These are phyloP conservation scores for Drosophila quinaria DNA, from an alignment of 2,888 invertebrate species.

Conservation along the genomic window DNA sequence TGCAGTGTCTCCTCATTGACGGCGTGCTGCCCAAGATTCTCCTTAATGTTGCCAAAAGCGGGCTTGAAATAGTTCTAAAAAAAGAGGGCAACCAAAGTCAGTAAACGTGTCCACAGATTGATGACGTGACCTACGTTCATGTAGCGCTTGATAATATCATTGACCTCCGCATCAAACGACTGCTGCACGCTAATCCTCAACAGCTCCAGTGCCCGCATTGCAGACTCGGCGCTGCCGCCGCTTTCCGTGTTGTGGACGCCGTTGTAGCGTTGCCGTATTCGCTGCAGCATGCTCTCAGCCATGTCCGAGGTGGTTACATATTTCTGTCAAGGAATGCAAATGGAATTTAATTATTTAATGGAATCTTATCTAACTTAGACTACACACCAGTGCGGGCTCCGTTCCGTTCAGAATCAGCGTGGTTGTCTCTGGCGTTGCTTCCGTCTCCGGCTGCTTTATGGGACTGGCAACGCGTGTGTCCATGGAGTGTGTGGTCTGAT, in stretches of 20 bases:
- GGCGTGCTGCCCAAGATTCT: conserved; percentile 87
- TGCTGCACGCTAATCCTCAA: conserved; percentile 88
- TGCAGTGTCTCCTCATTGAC: conserved; percentile 87
- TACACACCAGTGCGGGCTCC: conserved; percentile 55
- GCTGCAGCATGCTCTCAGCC: conserved; percentile 83
- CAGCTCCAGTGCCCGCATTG: conserved; percentile 87
- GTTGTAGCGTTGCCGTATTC: conserved; percentile 83
- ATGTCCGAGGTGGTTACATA: conserved; percentile 84
- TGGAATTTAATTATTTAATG: background rate
- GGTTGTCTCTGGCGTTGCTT: conserved; percentile 27
- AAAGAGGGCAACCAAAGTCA: conserved; percentile 42
- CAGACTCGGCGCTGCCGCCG: conserved; percentile 81
- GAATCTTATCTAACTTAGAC: background rate
- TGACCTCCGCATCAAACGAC: conserved; percentile 88
- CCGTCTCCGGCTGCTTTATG: conserved; percentile 47
- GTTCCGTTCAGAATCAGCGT: conserved; percentile 33
- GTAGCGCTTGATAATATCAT: conserved; percentile 88
- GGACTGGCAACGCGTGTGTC: conserved; percentile 80
- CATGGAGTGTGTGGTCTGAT: conserved; percentile 84
- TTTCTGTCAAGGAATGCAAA: conserved; percentile 63
- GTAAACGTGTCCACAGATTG: background rate
- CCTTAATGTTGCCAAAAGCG: conserved; percentile 88
- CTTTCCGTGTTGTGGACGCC: conserved; percentile 67
- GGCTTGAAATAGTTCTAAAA: conserved; percentile 88
- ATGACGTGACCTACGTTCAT: conserved; percentile 86